Percentiles rank a stretch among this genome's conserved stretches.
Conservation (phyloP, 1,140 invertebrate species). For the Choristoneura fumiferana region DNA sequence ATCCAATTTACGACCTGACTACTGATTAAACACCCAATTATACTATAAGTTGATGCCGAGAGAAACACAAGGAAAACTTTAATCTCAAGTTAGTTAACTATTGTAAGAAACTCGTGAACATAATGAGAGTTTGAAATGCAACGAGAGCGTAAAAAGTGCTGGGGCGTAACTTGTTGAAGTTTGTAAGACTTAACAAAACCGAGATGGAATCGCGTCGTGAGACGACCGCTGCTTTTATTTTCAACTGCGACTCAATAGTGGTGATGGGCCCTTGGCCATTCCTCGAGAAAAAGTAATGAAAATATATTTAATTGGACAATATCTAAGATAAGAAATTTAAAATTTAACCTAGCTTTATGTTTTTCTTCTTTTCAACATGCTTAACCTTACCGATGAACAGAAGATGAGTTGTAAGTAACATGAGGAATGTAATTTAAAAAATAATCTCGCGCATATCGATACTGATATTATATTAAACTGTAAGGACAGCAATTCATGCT, state of each 20-base stretch:
- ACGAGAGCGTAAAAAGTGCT: constrained; percentile 6
- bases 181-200: not conserved
- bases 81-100: not conserved
- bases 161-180: not conserved
- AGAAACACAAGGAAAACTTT: not conserved
- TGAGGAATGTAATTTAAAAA: too few species aligned
- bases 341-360: too few species aligned
- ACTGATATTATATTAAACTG: too few species aligned
- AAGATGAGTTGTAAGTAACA: too few species aligned
- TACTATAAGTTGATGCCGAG: not conserved
- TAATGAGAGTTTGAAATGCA: constrained; percentile 10
- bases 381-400: too few species aligned
- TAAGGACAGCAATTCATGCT: not conserved
- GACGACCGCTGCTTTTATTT: constrained; percentile 4
- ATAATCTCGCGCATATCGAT: too few species aligned
- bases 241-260: not conserved
- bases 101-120: not conserved
- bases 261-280: too few species aligned
- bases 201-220: not conserved
- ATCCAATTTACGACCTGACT: constrained; percentile 44
- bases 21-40: constrained; percentile 9
- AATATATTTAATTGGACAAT: too few species aligned
- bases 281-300: too few species aligned
- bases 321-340: too few species aligned
- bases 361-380: too few species aligned